Evolutionary conservation across 1,140 invertebrate species (phyloP).

Genomic region (Phymastichus coffea): DNA sequence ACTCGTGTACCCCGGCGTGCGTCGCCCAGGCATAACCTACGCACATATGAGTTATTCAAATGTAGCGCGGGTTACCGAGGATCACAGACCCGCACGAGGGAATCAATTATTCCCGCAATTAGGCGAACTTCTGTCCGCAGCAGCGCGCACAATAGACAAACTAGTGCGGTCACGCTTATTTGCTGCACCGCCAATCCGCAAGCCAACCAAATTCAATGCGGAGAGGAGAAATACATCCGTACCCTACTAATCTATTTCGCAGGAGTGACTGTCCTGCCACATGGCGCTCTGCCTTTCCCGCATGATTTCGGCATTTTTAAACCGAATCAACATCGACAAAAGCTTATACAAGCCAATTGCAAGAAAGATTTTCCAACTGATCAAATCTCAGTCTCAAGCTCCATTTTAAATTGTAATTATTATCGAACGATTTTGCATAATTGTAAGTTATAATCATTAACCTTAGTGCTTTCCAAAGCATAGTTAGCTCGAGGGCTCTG

Average conservation of each 20-base stretch:
- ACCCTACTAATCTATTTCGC: conserved; percentile 25
- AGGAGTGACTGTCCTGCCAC: not conserved
- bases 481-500: no score
- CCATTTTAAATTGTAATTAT: no score
- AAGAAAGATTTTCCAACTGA: no score
- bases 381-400: no score
- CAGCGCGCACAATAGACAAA: conserved; percentile 10
- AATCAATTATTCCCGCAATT: conserved; percentile 29
- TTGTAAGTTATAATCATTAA: no score
- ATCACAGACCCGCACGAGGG: conserved; percentile 3
- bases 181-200: conserved; percentile 11
- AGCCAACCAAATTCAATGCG: conserved; percentile 15
- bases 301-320: no score
- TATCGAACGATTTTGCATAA: no score
- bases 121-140: conserved; percentile 16
- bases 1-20: no score
- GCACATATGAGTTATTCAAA: conserved; percentile 22
- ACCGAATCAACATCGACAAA: no score
- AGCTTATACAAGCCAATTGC: no score
- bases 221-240: conserved; percentile 13
- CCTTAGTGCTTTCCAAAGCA: no score
- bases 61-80: not conserved
- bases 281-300: not conserved
- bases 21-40: not conserved
- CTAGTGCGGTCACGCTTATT: not conserved